These are phyloP conservation scores for Graphium colonna DNA, from an alignment of 2,888 invertebrate species.

Conservation along the genomic window DNA sequence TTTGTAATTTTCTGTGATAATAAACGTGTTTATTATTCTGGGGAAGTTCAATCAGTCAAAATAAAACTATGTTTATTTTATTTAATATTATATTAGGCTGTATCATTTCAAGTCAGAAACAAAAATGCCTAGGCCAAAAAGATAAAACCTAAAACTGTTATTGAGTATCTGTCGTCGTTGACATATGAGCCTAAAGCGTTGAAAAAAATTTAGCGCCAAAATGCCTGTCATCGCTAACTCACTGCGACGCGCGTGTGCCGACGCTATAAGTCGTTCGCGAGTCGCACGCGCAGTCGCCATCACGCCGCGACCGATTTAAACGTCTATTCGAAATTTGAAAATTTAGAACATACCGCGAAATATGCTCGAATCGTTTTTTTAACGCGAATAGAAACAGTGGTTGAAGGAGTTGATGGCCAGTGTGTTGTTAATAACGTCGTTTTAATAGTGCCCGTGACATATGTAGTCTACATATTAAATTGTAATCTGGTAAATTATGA, in stretches of 20 bases:
- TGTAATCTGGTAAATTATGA: slow-evolving; percentile 2
- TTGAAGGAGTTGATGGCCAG: slow-evolving; percentile 30
- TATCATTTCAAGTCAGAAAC: too few relatives aligned
- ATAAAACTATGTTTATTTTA: too few relatives aligned
- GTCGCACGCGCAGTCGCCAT: slow-evolving; percentile 62
- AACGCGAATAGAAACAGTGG: slow-evolving; percentile 25
- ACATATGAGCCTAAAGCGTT: slow-evolving; percentile 43
- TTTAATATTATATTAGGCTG: too few relatives aligned
- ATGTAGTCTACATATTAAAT: slow-evolving; percentile 5
- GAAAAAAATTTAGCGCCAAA: slow-evolving; percentile 38
- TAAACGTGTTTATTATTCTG: too few relatives aligned
- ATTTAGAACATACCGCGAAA: slow-evolving; percentile 52
- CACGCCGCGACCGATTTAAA: slow-evolving; percentile 65
- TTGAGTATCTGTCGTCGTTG: slow-evolving; percentile 35
- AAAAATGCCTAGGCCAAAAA: too few relatives aligned
- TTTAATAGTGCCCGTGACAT: slow-evolving; percentile 13
- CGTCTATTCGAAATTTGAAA: slow-evolving; percentile 60
- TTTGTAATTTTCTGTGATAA: too few relatives aligned
- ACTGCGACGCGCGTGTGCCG: slow-evolving; percentile 38
- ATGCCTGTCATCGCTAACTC: slow-evolving; percentile 47
- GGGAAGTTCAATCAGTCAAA: too few relatives aligned
- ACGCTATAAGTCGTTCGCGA: slow-evolving; percentile 45
- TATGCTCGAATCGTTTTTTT: slow-evolving; percentile 41
- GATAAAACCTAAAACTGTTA: neutral
- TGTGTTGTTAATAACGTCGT: slow-evolving; percentile 23